phyloP scores from a whole-genome alignment of 1,140 invertebrate species.

The Hyles euphorbiae region DNA sequence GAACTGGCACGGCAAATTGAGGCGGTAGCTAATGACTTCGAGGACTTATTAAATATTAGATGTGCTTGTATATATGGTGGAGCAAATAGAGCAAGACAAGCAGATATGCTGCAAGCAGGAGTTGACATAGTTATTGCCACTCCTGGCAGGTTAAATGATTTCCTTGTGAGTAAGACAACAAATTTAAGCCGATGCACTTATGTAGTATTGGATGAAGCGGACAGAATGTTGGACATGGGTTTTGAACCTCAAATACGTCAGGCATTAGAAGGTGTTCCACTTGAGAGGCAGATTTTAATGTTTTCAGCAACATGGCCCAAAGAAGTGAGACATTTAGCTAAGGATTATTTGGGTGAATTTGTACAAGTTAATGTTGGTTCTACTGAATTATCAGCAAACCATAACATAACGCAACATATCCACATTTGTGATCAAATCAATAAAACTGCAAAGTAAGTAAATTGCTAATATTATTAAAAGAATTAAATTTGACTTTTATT shows the following conservation, averaged over 20 bases:
- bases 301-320: conserved; percentile 92
- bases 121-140: conserved; percentile 94
- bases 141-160: conserved; percentile 96
- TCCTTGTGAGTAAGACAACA: conserved; percentile 90
- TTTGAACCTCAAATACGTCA: conserved; percentile 97
- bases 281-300: conserved; percentile 68
- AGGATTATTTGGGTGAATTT: conserved; percentile 85
- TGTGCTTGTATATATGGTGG: conserved; percentile 97
- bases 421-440: conserved; percentile 87
- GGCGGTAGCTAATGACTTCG: conserved; percentile 93
- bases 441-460: conserved; percentile 76
- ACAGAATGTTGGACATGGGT: conserved; percentile 97
- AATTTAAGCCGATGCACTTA: conserved; percentile 91
- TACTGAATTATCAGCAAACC: conserved; percentile 87
- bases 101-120: conserved; percentile 86
- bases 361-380: conserved; percentile 88
- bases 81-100: conserved; percentile 87
- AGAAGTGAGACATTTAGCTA: conserved; percentile 83
- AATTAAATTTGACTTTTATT: neutral
- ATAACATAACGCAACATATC: conserved; percentile 91
- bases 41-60: conserved; percentile 84
- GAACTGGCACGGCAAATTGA: conserved; percentile 98
- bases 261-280: conserved; percentile 86
- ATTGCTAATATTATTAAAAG: neutral
- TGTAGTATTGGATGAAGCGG: conserved; percentile 79